Percentiles rank a stretch among this genome's conserved stretches.
Conservation (phyloP, 1,140 invertebrate genomes). For the Eueides isabella region DNA sequence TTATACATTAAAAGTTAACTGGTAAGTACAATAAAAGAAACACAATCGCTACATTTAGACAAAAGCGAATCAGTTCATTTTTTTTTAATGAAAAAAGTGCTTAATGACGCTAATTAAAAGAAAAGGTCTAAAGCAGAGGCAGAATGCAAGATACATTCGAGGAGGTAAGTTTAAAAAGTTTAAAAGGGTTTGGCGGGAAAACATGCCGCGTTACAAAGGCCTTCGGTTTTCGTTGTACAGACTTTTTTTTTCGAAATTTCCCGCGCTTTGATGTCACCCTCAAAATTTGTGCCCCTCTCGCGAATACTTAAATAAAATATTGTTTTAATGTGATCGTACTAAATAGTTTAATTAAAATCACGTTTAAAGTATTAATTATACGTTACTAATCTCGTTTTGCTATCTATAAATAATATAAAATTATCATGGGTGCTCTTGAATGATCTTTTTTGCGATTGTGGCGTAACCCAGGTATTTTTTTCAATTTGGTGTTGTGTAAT, state of each 20-base stretch:
- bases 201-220: constrained; percentile 32
- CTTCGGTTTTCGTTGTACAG: constrained; percentile 48
- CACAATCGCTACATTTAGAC: neutral
- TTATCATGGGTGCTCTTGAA: neutral
- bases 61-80: neutral
- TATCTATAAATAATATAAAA: neutral
- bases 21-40: neutral
- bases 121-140: constrained; percentile 19
- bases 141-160: constrained; percentile 34
- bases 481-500: neutral
- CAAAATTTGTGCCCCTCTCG: constrained; percentile 54
- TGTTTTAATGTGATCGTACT: constrained; percentile 35
- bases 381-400: neutral
- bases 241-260: constrained; percentile 59
- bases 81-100: constrained; percentile 19
- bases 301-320: constrained; percentile 42
- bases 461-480: neutral
- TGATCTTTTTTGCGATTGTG: neutral
- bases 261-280: constrained; percentile 68
- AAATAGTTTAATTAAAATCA: constrained; percentile 29
- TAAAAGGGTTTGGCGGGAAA: constrained; percentile 37
- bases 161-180: constrained; percentile 37
- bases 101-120: constrained; percentile 26
- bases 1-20: neutral
- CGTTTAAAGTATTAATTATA: neutral